Percentiles rank a stretch among this genome's conserved stretches.
phyloP scores from a whole-genome alignment of 1,140 invertebrate species.

The Aphis craccivora region DNA sequence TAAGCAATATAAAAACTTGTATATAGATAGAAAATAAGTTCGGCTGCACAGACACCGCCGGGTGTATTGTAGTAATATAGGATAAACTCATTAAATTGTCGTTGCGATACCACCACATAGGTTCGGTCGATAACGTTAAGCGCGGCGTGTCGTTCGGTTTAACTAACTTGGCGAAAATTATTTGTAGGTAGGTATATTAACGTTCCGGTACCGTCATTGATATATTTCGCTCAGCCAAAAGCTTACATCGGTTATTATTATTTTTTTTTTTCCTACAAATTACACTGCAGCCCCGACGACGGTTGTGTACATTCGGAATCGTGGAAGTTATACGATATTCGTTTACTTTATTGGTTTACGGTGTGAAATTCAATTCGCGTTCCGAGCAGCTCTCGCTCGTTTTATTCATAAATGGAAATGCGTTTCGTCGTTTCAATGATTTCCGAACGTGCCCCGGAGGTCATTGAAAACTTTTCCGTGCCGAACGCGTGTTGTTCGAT shows the following conservation, averaged over 20 bases:
- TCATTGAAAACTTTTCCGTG: slow-evolving; percentile 1
- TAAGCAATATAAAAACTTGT: background rate
- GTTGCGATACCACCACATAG: background rate
- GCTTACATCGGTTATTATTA: background rate
- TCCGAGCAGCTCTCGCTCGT: background rate
- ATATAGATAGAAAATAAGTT: background rate
- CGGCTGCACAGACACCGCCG: background rate
- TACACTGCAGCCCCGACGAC: background rate
- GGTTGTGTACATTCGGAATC: background rate
- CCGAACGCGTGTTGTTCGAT: background rate
- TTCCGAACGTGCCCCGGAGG: slow-evolving; percentile 16
- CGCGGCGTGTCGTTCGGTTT: background rate
- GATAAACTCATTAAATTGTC: slow-evolving; percentile 1
- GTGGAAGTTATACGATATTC: background rate
- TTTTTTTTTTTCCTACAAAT: background rate
- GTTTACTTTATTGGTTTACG: slow-evolving; percentile 22
- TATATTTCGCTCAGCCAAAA: background rate
- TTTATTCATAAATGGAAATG: slow-evolving; percentile 9
- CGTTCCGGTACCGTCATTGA: background rate
- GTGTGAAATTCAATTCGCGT: slow-evolving; percentile 7
- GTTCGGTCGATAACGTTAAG: background rate
- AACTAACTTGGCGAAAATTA: background rate
- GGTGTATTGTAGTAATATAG: background rate
- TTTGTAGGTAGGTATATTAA: background rate
- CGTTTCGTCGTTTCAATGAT: background rate